Conservation (phyloP, 2,888 invertebrate genomes). For the Mimas tiliae region DNA sequence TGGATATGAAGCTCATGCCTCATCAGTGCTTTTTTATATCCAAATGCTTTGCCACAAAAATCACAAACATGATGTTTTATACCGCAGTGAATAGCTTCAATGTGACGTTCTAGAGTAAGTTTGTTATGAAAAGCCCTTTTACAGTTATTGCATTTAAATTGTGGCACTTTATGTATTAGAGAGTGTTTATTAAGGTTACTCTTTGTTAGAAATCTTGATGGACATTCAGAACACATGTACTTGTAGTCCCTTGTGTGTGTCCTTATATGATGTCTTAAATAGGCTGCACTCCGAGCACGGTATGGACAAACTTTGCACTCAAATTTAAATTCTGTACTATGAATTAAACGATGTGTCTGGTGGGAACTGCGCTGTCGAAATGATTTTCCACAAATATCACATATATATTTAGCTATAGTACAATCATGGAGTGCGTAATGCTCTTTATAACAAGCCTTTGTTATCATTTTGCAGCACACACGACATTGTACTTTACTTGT, state of each 20-base stretch:
- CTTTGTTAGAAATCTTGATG: slow-evolving; percentile 54
- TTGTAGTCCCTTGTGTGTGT: slow-evolving; percentile 54
- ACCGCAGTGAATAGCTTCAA: slow-evolving; percentile 59
- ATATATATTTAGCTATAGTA: slow-evolving; percentile 50
- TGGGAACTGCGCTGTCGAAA: slow-evolving; percentile 53
- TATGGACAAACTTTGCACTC: slow-evolving; percentile 57
- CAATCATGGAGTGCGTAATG: slow-evolving; percentile 55
- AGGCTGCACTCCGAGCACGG: slow-evolving; percentile 45
- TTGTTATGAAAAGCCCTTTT: slow-evolving; percentile 57
- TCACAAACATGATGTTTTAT: slow-evolving; percentile 59
- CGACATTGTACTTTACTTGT: slow-evolving; percentile 48
- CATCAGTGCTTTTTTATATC: slow-evolving; percentile 60
- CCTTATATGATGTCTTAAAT: slow-evolving; percentile 53
- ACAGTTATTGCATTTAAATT: slow-evolving; percentile 57
- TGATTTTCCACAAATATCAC: slow-evolving; percentile 54
- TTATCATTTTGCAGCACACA: slow-evolving; percentile 50
- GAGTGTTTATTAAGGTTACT: slow-evolving; percentile 58
- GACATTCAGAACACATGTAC: slow-evolving; percentile 59
- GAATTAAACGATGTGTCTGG: slow-evolving; percentile 50
- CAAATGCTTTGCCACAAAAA: slow-evolving; percentile 60
- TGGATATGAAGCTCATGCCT: slow-evolving; percentile 61
- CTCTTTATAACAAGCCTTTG: slow-evolving; percentile 48
- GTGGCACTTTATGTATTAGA: slow-evolving; percentile 54
- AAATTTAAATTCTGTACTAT: slow-evolving; percentile 48
- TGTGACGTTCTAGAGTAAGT: slow-evolving; percentile 50